These are phyloP conservation scores for Salmo trutta DNA, from an alignment of 2,797 vertebrate species.

Conservation along the genomic window DNA sequence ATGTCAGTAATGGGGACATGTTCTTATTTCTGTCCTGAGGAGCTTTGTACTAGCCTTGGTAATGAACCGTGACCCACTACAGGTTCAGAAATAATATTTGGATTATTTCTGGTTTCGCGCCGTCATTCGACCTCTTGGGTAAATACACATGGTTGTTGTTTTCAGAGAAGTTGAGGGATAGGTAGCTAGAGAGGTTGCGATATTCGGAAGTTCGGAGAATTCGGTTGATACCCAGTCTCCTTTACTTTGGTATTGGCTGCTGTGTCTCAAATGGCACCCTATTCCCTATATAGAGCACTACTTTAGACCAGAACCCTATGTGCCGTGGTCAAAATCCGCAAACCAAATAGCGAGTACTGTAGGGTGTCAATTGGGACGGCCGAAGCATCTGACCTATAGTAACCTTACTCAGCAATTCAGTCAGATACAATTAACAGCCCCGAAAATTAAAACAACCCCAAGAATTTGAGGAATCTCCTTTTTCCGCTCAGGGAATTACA, in stretches of 20 bases:
- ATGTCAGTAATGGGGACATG: background rate
- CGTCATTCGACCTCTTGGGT: conserved; percentile 13
- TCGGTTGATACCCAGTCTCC: background rate
- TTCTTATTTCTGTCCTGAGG: conserved; percentile 14
- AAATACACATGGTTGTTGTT: conserved; percentile 22
- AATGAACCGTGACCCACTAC: conserved; percentile 19
- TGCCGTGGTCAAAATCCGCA: background rate
- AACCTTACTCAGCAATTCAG: background rate
- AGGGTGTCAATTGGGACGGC: too few species aligned
- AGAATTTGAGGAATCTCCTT: background rate
- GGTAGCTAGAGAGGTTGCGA: background rate
- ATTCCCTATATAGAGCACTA: background rate
- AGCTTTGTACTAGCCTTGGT: conserved; percentile 13
- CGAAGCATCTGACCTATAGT: background rate
- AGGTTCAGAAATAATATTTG: conserved; percentile 26
- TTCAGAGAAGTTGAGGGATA: background rate
- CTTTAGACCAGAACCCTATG: background rate
- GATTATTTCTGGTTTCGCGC: conserved; percentile 14
- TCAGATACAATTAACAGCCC: background rate
- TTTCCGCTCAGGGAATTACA: conserved; percentile 1
- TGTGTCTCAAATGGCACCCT: background rate
- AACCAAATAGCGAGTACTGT: background rate
- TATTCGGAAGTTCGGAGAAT: background rate
- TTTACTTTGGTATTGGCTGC: background rate
- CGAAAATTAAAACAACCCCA: background rate